These are phyloP conservation scores for Drosophila oshimai DNA, from an alignment of 1,140 invertebrate genomes.

Conservation along the genomic window DNA sequence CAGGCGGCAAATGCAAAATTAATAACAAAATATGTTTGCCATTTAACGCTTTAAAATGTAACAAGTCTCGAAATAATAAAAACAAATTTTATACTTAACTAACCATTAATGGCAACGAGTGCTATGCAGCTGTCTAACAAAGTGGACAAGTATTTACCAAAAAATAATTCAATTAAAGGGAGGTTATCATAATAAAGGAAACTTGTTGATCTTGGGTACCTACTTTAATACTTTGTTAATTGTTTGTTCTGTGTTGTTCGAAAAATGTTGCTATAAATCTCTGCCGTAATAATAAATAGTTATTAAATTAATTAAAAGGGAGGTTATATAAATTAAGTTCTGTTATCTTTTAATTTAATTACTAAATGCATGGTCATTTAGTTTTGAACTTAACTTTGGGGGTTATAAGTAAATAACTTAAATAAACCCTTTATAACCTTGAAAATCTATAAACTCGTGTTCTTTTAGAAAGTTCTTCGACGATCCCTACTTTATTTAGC, in stretches of 20 bases:
- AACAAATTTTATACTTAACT: constrained; percentile 12
- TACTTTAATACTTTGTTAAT: not conserved
- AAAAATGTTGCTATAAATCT: no score
- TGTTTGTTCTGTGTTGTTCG: no score
- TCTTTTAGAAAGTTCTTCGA: not conserved
- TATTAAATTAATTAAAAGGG: no score
- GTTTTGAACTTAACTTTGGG: no score
- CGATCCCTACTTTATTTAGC: not conserved
- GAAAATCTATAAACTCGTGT: not conserved
- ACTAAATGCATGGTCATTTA: no score
- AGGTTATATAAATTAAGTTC: no score
- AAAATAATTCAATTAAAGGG: constrained; percentile 5
- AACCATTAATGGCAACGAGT: not conserved
- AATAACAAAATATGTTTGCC: constrained; percentile 27
- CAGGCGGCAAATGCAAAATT: constrained; percentile 37
- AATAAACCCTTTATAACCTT: not conserved
- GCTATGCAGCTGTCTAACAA: not conserved
- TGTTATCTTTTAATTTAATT: no score
- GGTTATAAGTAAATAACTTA: no score
- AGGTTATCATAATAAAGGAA: not conserved
- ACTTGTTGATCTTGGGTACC: not conserved
- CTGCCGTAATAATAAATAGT: no score
- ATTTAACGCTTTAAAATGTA: constrained; percentile 63
- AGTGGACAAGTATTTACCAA: not conserved
- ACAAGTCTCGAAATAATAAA: constrained; percentile 45